Conservation (phyloP, 2,888 invertebrate species). For the Notodonta ziczac region DNA sequence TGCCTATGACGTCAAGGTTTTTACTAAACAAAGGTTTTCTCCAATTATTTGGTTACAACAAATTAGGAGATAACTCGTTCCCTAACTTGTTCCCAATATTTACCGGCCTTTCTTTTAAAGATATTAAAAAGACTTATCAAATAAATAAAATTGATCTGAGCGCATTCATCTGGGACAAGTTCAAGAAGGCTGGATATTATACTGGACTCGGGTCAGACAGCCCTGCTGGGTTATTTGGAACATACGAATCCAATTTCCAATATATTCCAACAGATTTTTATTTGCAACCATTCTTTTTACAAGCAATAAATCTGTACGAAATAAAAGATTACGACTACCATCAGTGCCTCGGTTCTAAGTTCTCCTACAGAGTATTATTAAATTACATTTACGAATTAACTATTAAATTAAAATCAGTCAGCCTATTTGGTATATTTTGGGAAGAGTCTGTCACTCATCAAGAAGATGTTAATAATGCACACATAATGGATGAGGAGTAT, state of each 20-base stretch:
- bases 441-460: conserved; percentile 89
- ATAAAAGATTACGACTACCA: conserved; percentile 84
- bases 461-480: conserved; percentile 90
- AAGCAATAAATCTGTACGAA: conserved; percentile 85
- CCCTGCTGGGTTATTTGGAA: conserved; percentile 61
- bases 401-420: conserved; percentile 75
- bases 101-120: conserved; percentile 86
- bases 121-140: conserved; percentile 85
- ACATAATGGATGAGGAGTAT: conserved; percentile 87
- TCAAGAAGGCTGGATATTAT: conserved; percentile 86
- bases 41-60: conserved; percentile 94
- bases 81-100: conserved; percentile 93
- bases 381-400: conserved; percentile 87
- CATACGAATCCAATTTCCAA: conserved; percentile 74
- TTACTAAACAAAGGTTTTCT: conserved; percentile 85
- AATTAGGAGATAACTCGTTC: conserved; percentile 96
- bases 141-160: conserved; percentile 85
- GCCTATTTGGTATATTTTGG: conserved; percentile 93
- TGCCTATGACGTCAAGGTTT: conserved; percentile 87
- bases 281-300: conserved; percentile 88
- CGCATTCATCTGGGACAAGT: conserved; percentile 92
- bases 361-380: conserved; percentile 87
- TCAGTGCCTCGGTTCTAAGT: conserved; percentile 87
- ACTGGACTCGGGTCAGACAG: conserved; percentile 93
- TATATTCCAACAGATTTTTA: conserved; percentile 92